Base-by-base conservation (phyloP, 2,888 invertebrate genomes). In the Volucella bombylans region DNA sequence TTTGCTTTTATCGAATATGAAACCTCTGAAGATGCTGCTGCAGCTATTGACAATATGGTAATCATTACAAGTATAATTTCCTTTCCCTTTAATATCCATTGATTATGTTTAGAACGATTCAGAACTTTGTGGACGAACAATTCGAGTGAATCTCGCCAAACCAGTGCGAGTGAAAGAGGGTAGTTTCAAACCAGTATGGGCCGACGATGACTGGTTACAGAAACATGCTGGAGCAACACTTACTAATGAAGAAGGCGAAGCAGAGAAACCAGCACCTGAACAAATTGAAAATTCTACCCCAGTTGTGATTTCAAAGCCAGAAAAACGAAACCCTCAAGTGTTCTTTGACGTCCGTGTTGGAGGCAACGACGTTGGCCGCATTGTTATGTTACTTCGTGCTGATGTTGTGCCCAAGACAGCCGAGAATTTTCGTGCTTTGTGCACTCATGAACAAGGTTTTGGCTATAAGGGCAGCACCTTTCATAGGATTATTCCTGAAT, bases 1-100 rank as follows among this genome's bases (percentile, higher is more conserved):
- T 99, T 99, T 93, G 98, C 99, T 0, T 99, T 99, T 91, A 96
- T 99, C 87, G 99, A 99, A 92, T 99, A 98, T 93, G 99, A 99
- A 92, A 94, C 95, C 87, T 96, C 97, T 9, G 99, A 99, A 93
- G 99, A 99, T 94, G 99, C 99, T n/a, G 96, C 97, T 10, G 97
- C 98, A 43, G 99, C 99, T 59, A 99, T 99, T 88, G 99, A 99
- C 92, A 99, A 99, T 90, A 99, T 99, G 99, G 97, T 97, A 92
- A 89, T n/a, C 9, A 14, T 59, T 39, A 14, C 90, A 85, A 69
- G 10, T 67, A 12, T 41, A 45, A 11, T 8, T 45, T 57, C 18
- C n/a, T 39, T 49, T 3, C 1, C 18, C 1, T 0, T 4, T 6
- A 2, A 14, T 12, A 57, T 12, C 31, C 2, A 15, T 11, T 12